Percentiles rank a stretch among this genome's conserved stretches.
phyloP scores from a whole-genome alignment of 1,140 invertebrate species.

The Ceratina calcarata region DNA sequence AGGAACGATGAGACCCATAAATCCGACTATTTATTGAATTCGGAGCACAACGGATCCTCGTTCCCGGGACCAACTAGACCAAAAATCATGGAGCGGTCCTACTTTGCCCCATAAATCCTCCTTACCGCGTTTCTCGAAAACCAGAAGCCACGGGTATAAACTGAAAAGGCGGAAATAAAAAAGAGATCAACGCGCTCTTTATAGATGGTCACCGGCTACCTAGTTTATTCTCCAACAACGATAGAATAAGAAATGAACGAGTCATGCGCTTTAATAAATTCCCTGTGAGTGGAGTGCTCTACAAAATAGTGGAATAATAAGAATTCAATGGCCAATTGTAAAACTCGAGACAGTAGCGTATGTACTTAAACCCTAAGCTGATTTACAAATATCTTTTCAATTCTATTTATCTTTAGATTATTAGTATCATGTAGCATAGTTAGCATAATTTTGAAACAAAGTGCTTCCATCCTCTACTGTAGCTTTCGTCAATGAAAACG shows the following conservation, averaged over 20 bases:
- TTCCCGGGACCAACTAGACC: not conserved
- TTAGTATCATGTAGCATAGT: no score
- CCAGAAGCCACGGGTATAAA: not conserved
- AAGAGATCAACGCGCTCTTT: conserved; percentile 32
- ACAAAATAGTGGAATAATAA: conserved; percentile 46
- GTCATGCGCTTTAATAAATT: conserved; percentile 57
- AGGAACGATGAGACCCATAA: not conserved
- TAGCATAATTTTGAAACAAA: no score
- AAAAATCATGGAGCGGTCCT: conserved; percentile 3
- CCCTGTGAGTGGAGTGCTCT: conserved; percentile 24
- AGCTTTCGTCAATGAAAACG: no score
- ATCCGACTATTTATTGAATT: conserved; percentile 5
- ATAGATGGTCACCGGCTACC: not conserved
- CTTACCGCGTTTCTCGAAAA: conserved; percentile 5
- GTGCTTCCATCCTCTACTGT: no score
- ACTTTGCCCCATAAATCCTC: conserved; percentile 1
- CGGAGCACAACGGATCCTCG: not conserved
- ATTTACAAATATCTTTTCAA: no score
- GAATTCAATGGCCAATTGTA: conserved; percentile 53
- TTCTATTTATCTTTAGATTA: no score
- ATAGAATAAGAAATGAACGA: conserved; percentile 41
- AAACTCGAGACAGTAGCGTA: not conserved
- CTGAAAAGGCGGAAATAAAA: not conserved
- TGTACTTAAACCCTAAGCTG: no score
- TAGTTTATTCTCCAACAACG: not conserved